Conservation (phyloP, 2,113 vertebrate genomes). For the Semicossyphus pulcher region DNA sequence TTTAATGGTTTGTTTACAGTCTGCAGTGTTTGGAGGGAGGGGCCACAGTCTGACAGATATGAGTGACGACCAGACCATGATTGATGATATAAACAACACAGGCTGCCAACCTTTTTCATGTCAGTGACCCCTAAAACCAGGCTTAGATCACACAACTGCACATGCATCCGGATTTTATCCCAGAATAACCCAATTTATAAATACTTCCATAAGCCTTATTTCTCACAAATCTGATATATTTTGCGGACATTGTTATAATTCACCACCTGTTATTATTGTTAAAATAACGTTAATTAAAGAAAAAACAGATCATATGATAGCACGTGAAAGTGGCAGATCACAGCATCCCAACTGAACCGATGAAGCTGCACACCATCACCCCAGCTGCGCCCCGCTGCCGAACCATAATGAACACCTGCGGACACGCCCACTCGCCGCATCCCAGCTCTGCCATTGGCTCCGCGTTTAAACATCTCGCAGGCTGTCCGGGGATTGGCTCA, state of each 20-base stretch:
- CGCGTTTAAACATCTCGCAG: slow-evolving; percentile 64
- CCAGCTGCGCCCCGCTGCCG: slow-evolving; percentile 36
- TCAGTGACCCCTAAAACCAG: neutral
- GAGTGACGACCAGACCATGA: neutral
- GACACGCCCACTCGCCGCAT: slow-evolving; percentile 58
- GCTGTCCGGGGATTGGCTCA: slow-evolving; percentile 70
- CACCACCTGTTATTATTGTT: too few relatives aligned
- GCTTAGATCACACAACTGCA: neutral
- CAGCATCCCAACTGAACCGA: slow-evolving; percentile 27
- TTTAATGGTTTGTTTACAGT: slow-evolving; percentile 6
- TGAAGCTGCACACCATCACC: slow-evolving; percentile 28
- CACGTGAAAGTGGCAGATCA: slow-evolving; percentile 26
- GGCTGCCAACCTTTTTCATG: neutral
- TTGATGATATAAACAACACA: neutral
- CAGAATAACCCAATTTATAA: neutral
- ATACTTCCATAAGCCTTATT: too few relatives aligned
- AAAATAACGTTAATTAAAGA: neutral
- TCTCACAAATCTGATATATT: too few relatives aligned
- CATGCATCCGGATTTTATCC: neutral
- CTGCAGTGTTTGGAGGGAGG: slow-evolving; percentile 2
- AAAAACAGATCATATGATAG: neutral
- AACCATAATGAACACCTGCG: slow-evolving; percentile 49
- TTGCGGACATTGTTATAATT: too few relatives aligned
- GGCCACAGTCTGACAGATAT: neutral
- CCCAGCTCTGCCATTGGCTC: slow-evolving; percentile 67